A percentile compares a stretch with the other conserved stretches of the same genome.
These are phyloP conservation scores for Trichechus manatus DNA, from an alignment of 2,113 vertebrate species.

Conservation along the genomic window DNA sequence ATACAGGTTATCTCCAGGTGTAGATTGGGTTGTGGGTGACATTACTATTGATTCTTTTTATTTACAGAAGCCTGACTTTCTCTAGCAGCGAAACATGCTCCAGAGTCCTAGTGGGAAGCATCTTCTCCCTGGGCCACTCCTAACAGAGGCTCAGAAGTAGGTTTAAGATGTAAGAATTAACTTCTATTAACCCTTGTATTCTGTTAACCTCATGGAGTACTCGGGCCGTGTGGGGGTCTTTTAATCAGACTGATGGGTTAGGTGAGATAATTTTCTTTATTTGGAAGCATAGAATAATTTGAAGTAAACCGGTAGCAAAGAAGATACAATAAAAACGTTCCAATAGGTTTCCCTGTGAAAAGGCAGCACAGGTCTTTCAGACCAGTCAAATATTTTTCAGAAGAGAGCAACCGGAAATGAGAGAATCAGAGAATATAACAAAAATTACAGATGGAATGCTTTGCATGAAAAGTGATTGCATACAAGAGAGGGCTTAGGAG, in stretches of 20 bases:
- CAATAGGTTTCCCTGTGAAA: neutral
- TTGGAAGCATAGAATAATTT: constrained; percentile 36
- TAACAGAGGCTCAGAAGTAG: neutral
- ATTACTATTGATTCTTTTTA: neutral
- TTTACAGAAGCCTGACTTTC: neutral
- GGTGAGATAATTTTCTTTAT: constrained; percentile 50
- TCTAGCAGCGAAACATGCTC: neutral
- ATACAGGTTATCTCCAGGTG: neutral
- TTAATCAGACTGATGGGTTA: constrained; percentile 35
- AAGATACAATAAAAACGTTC: constrained; percentile 19
- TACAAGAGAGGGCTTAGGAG: constrained; percentile 34
- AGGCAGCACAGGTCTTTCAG: neutral
- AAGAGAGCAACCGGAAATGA: constrained; percentile 63
- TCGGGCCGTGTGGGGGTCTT: neutral
- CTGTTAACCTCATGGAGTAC: neutral
- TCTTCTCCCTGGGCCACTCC: neutral
- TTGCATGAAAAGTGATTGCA: constrained; percentile 78
- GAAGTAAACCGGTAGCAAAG: constrained; percentile 42
- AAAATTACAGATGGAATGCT: constrained; percentile 75
- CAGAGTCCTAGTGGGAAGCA: neutral
- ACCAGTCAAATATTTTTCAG: constrained; percentile 59
- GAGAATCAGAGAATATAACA: constrained; percentile 68
- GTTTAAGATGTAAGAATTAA: constrained; percentile 42
- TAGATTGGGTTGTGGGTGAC: neutral
- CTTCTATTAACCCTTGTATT: constrained; percentile 24